These are phyloP conservation scores for Rousettus madagascariensis DNA, from an alignment of 2,797 vertebrate genomes.

Conservation along the genomic window DNA sequence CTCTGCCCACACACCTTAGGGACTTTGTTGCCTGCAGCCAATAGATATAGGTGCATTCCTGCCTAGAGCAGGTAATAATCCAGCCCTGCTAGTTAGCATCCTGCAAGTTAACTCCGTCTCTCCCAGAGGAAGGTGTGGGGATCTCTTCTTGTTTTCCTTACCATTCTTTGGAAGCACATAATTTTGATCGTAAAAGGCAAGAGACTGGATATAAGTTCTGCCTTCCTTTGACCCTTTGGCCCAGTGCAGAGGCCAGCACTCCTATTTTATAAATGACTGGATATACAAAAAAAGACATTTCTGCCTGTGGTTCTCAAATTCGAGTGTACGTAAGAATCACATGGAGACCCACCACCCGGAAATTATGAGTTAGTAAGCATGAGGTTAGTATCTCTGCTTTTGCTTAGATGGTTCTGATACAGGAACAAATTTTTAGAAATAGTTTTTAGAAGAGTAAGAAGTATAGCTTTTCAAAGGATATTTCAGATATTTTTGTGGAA, in stretches of 20 bases:
- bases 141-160: not conserved
- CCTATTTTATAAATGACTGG: not conserved
- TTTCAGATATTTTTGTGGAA: slow-evolving; percentile 5
- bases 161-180: not conserved
- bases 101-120: slow-evolving; percentile 60
- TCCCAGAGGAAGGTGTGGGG: not conserved
- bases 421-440: not conserved
- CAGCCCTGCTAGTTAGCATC: slow-evolving; percentile 53
- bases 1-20: slow-evolving; percentile 38
- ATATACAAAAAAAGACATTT: not conserved
- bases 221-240: not conserved
- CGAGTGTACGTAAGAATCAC: not conserved
- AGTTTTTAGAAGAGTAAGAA: not conserved
- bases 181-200: not conserved
- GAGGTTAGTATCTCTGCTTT: not conserved
- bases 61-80: slow-evolving; percentile 73
- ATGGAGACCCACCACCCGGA: not conserved
- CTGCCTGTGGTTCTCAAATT: not conserved
- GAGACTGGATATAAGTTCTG: not conserved
- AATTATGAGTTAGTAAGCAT: not conserved
- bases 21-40: slow-evolving; percentile 70
- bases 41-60: slow-evolving; percentile 60
- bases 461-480: not conserved
- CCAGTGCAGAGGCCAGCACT: not conserved
- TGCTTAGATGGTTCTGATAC: not conserved